A percentile compares a stretch with the other conserved stretches of the same genome.
These are phyloP conservation scores for Sebastes kiyomatsui DNA, from an alignment of 2,797 vertebrate genomes.

Conservation along the genomic window DNA sequence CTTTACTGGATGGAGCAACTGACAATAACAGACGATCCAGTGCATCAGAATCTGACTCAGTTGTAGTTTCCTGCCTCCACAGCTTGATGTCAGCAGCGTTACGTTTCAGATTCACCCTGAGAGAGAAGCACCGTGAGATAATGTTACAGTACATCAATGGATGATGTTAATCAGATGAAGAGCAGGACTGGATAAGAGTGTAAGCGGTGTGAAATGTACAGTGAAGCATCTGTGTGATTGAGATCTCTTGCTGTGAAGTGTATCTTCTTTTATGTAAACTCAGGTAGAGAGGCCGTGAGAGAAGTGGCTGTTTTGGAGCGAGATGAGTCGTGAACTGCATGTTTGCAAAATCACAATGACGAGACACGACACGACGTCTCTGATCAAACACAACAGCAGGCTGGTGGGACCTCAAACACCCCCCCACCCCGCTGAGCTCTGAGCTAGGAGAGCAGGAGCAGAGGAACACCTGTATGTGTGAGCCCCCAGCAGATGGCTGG, in stretches of 20 bases:
- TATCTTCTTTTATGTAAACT: not conserved
- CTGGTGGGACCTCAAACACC: slow-evolving; percentile 30
- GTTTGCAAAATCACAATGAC: slow-evolving; percentile 17
- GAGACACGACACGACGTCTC: not conserved
- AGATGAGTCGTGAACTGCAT: slow-evolving; percentile 18
- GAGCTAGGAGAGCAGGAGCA: slow-evolving; percentile 26
- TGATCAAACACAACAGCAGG: slow-evolving; percentile 58
- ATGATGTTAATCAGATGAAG: not conserved
- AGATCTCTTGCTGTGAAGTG: not conserved
- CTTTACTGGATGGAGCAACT: not conserved
- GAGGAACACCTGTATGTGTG: slow-evolving; percentile 44
- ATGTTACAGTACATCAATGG: not conserved
- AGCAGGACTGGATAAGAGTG: not conserved
- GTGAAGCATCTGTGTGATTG: not conserved
- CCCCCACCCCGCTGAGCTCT: not conserved
- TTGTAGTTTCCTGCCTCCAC: slow-evolving; percentile 55
- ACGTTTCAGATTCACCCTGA: not conserved
- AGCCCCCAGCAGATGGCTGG: slow-evolving; percentile 60
- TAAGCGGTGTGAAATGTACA: not conserved
- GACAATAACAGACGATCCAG: not conserved
- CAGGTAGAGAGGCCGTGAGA: not conserved
- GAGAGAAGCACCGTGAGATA: not conserved
- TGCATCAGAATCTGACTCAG: not conserved
- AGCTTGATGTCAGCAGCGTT: slow-evolving; percentile 71
- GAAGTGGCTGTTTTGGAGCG: not conserved